Evolutionary conservation across 2,888 invertebrate species (phyloP), one percentile per base, ranked within the genome.

Genomic region (Molorchus minor): DNA sequence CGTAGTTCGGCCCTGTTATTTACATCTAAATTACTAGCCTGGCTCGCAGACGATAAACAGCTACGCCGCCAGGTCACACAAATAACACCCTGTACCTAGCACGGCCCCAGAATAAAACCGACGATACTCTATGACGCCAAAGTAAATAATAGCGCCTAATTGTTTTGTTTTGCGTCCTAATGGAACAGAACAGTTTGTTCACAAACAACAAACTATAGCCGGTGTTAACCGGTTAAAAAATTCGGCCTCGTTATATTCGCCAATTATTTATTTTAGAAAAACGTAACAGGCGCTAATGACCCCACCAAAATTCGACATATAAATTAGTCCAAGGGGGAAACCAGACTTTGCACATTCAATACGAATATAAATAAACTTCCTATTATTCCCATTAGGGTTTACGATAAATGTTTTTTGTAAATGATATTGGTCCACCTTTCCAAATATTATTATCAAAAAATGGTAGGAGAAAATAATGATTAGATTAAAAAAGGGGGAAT

Each of bases 241-340:
- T 52, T 41, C 21, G 41, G 29, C 52, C 41, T 41, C 41, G 30
- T 52, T 52, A 40, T 30, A 41, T 25, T 19, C 41, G 52, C 52
- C 52, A 52, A 52, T n/a, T n/a, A n/a, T 52, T 52, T 52, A 52
- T 52, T 52, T 52, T 19, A 41, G 52, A 52, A 41, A 52, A 52
- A 52, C 19, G 30, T 15, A 17, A 45, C 40, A 30, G 19, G 49
- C 49, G 38, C 49, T 49, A 52, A 52, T 29, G 41, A 52, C 52
- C 49, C 36, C 25, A 15, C 40, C 33, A 21, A 52, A 52, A 29
- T 35, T 12, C 35, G 47, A 47, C 47, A 47, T 35, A 30, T 29
- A 16, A 13, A 20, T 29, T 40, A 10, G 19, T 17, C 40, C 40
- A 19, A 40, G 15, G 36, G 15, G 40, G n/a, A 40, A 40, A 40